Evolutionary conservation across 2,113 vertebrate genomes (phyloP), one percentile per base, ranked within the genome.

Genomic region (Lates calcarifer): DNA sequence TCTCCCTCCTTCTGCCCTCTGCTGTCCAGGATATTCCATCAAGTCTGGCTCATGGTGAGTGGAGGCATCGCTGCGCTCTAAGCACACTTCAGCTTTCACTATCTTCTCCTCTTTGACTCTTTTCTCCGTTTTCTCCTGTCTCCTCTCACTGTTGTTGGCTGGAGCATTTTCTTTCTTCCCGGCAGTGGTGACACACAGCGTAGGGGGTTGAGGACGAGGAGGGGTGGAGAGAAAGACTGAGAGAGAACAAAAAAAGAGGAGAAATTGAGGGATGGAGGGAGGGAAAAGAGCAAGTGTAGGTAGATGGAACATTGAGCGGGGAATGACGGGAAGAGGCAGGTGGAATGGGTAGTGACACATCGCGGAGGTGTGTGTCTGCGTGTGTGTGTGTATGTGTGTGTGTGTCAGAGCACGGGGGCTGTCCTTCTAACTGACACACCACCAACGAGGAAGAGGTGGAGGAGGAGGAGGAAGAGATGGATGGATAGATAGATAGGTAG

Each of bases 341-440:
- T 91, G 90, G 82, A 90, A 73, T 33, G 82, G 86, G 75, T 82
- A 74, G 84, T 93, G 92, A 93, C 90, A 92, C 92, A 93, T 92
- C 73, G 79, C 35, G 88, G 90, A 93, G 89, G 89, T 90, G 90
- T 87, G 84, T 49, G 85, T 75, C 61, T 86, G 83, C 41, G 74
- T 72, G 81, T 82, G 63, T 47, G 74, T 56, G 80, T 63, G 73
- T 26, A 68, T 61, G 77, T 57, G 74, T 62, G 61, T 29, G 87
- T 85, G 89, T 86, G 92, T 90, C 86, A 91, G 81, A 88, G 83
- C 69, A 74, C 41, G 86, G 78, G 86, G 89, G 89, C 79, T 6
- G 90, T 90, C 91, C 85, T 84, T 81, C 47, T 7, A 74, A 63
- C 81, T 62, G 22, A 87, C 88, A 78, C 64, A 77, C 79, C 84